Evolutionary conservation across 2,797 vertebrate genomes (phyloP).

Genomic region (Catostomus latipinnis): DNA sequence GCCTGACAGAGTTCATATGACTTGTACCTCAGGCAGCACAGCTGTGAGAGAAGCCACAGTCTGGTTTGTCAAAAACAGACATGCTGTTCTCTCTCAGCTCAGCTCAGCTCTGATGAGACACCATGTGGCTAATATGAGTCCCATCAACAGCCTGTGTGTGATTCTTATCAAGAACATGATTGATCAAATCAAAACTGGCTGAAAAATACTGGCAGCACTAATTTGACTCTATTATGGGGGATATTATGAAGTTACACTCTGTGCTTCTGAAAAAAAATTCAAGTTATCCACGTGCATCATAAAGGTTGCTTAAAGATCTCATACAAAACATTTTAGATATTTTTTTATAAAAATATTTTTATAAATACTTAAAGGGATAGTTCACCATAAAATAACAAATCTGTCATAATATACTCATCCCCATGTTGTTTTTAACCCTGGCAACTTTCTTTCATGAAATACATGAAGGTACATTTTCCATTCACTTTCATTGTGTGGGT

Average conservation of each 20-base stretch:
- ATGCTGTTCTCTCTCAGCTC: conserved; percentile 31
- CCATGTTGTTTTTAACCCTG: too few species aligned
- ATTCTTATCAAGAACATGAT: conserved; percentile 29
- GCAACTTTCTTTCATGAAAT: too few species aligned
- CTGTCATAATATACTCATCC: too few species aligned
- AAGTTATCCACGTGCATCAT: not conserved
- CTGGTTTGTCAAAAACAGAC: conserved; percentile 31
- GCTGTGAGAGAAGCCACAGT: conserved; percentile 33
- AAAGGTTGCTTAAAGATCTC: not conserved
- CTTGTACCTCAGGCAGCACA: conserved; percentile 40
- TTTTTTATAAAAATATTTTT: too few species aligned
- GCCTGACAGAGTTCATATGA: conserved; percentile 53
- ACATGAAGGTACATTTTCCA: too few species aligned
- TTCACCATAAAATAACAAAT: too few species aligned
- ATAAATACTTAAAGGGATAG: too few species aligned
- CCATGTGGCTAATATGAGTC: conserved; percentile 26
- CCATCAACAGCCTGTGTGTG: conserved; percentile 19
- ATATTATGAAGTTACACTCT: not conserved
- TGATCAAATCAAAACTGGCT: not conserved
- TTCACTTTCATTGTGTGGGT: too few species aligned
- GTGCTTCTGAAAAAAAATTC: conserved; percentile 13
- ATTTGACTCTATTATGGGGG: not conserved
- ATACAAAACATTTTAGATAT: too few species aligned
- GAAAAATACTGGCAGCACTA: not conserved
- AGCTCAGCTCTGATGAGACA: conserved; percentile 39